Percentiles rank a stretch among this genome's conserved stretches.
These are phyloP conservation scores for Ianthella basta DNA, from an alignment of 37 sponge, comb jelly and placozoan species.

Conservation along the genomic window DNA sequence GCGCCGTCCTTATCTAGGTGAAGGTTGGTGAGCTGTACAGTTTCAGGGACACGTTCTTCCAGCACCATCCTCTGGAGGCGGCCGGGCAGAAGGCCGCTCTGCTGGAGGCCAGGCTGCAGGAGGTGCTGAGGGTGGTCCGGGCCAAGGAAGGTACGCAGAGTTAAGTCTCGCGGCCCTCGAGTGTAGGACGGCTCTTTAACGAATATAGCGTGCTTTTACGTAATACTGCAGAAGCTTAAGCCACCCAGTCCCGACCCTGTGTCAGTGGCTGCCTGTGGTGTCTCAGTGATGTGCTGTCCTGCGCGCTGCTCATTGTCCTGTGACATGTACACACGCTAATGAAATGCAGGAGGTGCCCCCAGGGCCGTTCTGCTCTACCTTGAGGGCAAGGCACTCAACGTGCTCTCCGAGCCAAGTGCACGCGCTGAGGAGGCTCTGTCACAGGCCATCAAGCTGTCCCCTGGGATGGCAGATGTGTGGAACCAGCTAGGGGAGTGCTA, in stretches of 20 bases:
- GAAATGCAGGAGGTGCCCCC: too few species aligned
- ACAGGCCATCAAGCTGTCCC: slow-evolving; percentile 75
- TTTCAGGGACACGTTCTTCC: slow-evolving; percentile 62
- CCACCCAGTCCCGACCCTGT: slow-evolving; percentile 33
- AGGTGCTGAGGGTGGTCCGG: slow-evolving; percentile 43
- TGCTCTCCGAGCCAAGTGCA: slow-evolving; percentile 47
- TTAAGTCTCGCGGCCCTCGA: not conserved
- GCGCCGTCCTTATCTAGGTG: slow-evolving; percentile 33
- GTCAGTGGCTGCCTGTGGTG: too few species aligned
- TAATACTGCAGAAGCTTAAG: not conserved
- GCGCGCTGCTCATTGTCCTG: too few species aligned
- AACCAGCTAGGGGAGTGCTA: slow-evolving; percentile 80
- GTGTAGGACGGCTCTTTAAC: not conserved
- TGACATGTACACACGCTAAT: too few species aligned
- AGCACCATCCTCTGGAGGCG: slow-evolving; percentile 48
- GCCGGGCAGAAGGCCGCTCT: slow-evolving; percentile 47
- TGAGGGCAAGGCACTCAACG: slow-evolving; percentile 67
- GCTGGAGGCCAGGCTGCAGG: slow-evolving; percentile 51
- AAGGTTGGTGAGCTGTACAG: slow-evolving; percentile 56
- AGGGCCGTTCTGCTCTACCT: slow-evolving; percentile 39
- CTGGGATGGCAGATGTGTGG: slow-evolving; percentile 71
- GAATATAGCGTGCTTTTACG: not conserved
- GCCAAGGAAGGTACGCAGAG: slow-evolving; percentile 53
- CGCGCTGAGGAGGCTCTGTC: slow-evolving; percentile 70
- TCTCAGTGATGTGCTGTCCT: too few species aligned